Evolutionary conservation across 2,113 vertebrate genomes (phyloP).

Genomic region (Scomber colias): DNA sequence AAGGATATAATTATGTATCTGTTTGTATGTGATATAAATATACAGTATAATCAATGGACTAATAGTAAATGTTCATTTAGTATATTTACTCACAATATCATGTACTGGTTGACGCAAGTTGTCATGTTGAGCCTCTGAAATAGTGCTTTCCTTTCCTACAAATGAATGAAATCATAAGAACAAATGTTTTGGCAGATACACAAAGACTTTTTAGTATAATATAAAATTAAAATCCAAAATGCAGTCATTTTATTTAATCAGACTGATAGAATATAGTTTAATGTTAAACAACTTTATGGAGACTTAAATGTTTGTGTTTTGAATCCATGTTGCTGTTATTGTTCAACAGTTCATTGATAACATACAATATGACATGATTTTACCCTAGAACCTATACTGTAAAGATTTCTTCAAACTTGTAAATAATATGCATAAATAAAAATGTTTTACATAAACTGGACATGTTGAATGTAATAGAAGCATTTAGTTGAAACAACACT

Average conservation of each 20-base stretch:
- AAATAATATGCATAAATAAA: not conserved
- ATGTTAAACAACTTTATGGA: too few species aligned
- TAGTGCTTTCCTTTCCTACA: not conserved
- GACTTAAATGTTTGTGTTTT: too few species aligned
- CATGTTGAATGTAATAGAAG: not conserved
- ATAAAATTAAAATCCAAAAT: too few species aligned
- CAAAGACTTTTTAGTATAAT: not conserved
- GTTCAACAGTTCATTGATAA: too few species aligned
- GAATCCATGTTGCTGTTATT: too few species aligned
- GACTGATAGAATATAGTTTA: too few species aligned
- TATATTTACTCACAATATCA: not conserved
- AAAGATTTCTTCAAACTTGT: not conserved
- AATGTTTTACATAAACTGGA: not conserved
- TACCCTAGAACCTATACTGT: not conserved
- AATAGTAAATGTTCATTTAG: not conserved
- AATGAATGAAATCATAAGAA: not conserved
- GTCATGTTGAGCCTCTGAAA: not conserved
- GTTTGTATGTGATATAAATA: not conserved
- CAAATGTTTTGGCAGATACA: not conserved
- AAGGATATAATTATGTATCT: not conserved
- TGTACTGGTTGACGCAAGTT: not conserved
- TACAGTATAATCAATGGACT: too few species aligned
- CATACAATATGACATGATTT: not conserved
- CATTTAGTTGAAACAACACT: not conserved
- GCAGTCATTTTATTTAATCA: too few species aligned